A percentile compares a stretch with the other conserved stretches of the same genome.
phyloP scores from a whole-genome alignment of 2,888 invertebrate species.

The Philereme transversata region DNA sequence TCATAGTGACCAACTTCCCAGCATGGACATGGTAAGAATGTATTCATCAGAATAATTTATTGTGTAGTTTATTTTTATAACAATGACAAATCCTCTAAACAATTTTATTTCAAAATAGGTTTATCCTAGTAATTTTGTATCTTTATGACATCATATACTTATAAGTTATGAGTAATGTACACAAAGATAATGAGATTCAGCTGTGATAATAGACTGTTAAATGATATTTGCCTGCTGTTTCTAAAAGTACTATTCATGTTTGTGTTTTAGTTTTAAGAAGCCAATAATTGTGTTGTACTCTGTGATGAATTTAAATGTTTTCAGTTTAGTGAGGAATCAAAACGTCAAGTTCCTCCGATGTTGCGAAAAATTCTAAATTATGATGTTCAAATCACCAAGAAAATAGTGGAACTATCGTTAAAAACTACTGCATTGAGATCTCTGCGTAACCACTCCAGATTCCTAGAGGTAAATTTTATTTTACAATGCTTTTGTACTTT shows the following conservation, averaged over 20 bases:
- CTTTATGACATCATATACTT: constrained; percentile 11
- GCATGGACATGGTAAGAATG: constrained; percentile 57
- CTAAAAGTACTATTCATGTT: not conserved
- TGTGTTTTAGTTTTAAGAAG: not conserved
- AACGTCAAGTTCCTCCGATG: constrained; percentile 74
- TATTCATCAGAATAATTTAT: not conserved
- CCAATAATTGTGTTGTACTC: not conserved
- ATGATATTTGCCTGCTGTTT: not conserved
- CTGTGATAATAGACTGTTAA: constrained; percentile 2
- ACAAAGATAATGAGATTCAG: constrained; percentile 9
- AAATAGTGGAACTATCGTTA: constrained; percentile 75
- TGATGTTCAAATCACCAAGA: constrained; percentile 80
- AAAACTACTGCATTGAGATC: constrained; percentile 76
- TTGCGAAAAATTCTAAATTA: constrained; percentile 74
- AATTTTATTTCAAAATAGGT: too few relatives aligned
- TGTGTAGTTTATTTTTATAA: too few relatives aligned
- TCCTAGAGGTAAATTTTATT: constrained; percentile 77
- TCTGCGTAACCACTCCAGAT: constrained; percentile 80
- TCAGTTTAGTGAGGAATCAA: constrained; percentile 61
- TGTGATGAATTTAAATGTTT: constrained; percentile 30
- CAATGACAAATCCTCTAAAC: too few relatives aligned
- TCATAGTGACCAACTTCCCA: constrained; percentile 13
- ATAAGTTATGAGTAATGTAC: constrained; percentile 2
- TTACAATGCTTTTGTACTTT: not conserved
- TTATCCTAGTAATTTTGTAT: not conserved